Conservation (phyloP, 2,888 invertebrate species). For the Megastigmus dorsalis region DNA sequence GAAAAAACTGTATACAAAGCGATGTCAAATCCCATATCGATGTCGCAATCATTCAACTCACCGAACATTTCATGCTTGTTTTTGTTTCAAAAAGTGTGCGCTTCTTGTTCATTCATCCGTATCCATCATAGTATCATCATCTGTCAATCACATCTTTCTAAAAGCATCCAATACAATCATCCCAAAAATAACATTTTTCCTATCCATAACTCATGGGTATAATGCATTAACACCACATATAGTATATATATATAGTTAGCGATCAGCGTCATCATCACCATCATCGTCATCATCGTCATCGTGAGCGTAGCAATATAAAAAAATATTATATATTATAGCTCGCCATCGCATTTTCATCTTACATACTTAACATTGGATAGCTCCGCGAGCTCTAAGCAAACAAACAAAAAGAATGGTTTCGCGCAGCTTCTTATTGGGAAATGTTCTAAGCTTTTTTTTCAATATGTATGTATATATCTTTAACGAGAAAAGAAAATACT, state of each 20-base stretch:
- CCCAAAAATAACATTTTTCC: too few relatives aligned
- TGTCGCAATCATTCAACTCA: too few relatives aligned
- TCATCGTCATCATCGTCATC: conserved; percentile 29
- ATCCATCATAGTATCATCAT: not conserved
- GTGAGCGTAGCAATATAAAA: not conserved
- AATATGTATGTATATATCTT: not conserved
- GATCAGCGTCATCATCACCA: conserved; percentile 34
- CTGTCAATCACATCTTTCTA: too few relatives aligned
- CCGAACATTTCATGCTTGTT: not conserved
- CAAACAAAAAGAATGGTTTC: too few relatives aligned
- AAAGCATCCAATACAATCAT: too few relatives aligned
- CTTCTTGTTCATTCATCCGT: not conserved
- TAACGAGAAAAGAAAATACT: not conserved
- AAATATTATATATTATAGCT: too few relatives aligned
- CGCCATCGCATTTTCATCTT: not conserved
- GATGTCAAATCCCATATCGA: too few relatives aligned
- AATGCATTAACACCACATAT: not conserved
- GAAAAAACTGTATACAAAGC: too few relatives aligned
- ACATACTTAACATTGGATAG: not conserved
- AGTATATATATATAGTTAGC: conserved; percentile 8
- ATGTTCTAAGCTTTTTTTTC: not conserved
- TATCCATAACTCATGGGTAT: too few relatives aligned
- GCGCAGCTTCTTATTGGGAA: conserved; percentile 17
- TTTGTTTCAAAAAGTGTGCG: not conserved
- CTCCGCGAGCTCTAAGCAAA: not conserved